A percentile compares a stretch with the other conserved stretches of the same genome.
Conservation (phyloP, 1,140 invertebrate species). For the Euwallacea fornicatus region DNA sequence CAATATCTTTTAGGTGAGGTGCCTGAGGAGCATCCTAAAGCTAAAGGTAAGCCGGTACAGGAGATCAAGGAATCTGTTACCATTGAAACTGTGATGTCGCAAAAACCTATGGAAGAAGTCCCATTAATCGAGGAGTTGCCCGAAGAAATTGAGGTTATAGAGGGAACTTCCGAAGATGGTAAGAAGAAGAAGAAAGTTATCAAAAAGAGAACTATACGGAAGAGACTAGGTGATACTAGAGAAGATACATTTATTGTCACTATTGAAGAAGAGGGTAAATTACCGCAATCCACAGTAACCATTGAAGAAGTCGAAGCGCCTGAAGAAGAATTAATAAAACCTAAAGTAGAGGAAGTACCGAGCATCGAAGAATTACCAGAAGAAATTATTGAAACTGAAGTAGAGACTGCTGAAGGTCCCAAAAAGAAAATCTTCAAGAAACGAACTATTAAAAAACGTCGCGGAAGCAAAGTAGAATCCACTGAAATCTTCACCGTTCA, state of each 20-base stretch:
- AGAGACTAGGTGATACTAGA: slow-evolving; percentile 44
- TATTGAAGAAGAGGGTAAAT: slow-evolving; percentile 50
- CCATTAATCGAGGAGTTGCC: slow-evolving; percentile 48
- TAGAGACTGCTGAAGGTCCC: slow-evolving; percentile 44
- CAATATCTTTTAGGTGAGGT: slow-evolving; percentile 41
- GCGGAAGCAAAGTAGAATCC: slow-evolving; percentile 53
- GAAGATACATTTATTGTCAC: slow-evolving; percentile 48
- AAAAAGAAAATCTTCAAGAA: slow-evolving; percentile 53
- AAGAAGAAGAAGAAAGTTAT: slow-evolving; percentile 48
- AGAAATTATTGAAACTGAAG: slow-evolving; percentile 49
- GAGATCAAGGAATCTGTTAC: slow-evolving; percentile 44
- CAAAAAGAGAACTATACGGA: slow-evolving; percentile 48
- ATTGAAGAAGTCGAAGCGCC: slow-evolving; percentile 44
- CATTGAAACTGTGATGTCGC: slow-evolving; percentile 44
- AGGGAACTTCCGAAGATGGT: slow-evolving; percentile 43
- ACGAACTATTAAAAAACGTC: slow-evolving; percentile 51
- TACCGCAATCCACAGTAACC: slow-evolving; percentile 50
- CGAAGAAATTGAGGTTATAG: slow-evolving; percentile 50
- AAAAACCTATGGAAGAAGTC: slow-evolving; percentile 46
- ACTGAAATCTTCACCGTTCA: slow-evolving; percentile 57
- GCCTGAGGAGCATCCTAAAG: slow-evolving; percentile 27
- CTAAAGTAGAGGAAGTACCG: slow-evolving; percentile 10
- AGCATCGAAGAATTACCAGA: slow-evolving; percentile 50
- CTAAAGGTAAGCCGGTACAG: slow-evolving; percentile 37
- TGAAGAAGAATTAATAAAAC: slow-evolving; percentile 14